Evolutionary conservation across 2,113 vertebrate species (phyloP).

Genomic region (Dipodomys merriami): DNA sequence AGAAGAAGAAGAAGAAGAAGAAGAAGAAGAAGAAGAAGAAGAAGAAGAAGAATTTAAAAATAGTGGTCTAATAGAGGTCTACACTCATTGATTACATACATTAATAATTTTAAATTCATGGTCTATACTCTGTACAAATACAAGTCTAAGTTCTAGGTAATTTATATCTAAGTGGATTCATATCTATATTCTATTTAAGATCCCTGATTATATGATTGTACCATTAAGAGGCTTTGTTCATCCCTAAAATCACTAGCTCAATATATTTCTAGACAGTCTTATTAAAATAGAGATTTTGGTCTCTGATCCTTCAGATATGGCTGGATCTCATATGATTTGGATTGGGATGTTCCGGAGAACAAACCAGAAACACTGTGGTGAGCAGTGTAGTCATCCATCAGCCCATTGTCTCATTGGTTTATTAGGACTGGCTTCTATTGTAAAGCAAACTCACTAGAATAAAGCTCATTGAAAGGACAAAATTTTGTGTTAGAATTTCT

Average conservation of each 20-base stretch:
- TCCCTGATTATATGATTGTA: not conserved
- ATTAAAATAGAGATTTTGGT: slow-evolving; percentile 11
- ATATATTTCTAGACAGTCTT: not conserved
- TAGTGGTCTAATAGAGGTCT: no score
- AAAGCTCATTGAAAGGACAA: not conserved
- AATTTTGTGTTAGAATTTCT: not conserved
- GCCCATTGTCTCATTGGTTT: no score
- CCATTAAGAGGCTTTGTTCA: not conserved
- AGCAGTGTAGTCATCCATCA: no score
- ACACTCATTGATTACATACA: not conserved
- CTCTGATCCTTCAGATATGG: not conserved
- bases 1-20: no score
- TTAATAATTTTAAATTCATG: not conserved
- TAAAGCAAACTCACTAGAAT: not conserved
- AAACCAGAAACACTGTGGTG: not conserved
- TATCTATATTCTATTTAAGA: slow-evolving; percentile 5
- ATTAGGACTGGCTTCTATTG: not conserved
- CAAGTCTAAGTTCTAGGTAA: not conserved
- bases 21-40: no score
- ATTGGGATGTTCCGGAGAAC: not conserved
- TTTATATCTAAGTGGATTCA: not conserved
- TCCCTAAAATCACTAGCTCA: not conserved
- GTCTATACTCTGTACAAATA: not conserved
- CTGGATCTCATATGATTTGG: not conserved
- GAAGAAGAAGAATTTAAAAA: not conserved